Evolutionary conservation across 2,113 vertebrate genomes (phyloP).

Genomic region (Camelus bactrianus): DNA sequence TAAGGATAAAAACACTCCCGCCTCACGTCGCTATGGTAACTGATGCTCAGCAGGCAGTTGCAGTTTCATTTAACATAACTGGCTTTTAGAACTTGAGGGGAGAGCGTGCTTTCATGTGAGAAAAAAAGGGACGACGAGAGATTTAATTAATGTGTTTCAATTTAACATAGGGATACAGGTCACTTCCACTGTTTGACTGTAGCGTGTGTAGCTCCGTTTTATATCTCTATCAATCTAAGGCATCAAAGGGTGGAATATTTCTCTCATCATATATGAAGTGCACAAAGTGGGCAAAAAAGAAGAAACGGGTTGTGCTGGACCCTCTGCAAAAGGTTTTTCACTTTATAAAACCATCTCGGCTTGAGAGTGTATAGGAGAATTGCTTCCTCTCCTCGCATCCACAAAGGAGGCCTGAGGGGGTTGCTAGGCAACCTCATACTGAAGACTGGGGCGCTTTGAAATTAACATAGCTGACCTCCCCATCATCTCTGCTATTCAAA

Average conservation of each 20-base stretch:
- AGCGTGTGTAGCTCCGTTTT: slow-evolving; percentile 13
- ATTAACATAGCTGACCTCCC: slow-evolving; percentile 86
- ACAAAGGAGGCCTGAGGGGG: slow-evolving; percentile 85
- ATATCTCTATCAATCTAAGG: slow-evolving; percentile 51
- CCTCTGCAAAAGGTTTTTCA: slow-evolving; percentile 71
- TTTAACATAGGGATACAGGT: slow-evolving; percentile 63
- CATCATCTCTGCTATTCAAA: slow-evolving; percentile 83
- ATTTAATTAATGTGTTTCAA: slow-evolving; percentile 75
- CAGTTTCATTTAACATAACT: slow-evolving; percentile 82
- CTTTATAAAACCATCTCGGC: slow-evolving; percentile 77
- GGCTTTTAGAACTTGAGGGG: slow-evolving; percentile 76
- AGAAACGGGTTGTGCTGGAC: slow-evolving; percentile 55
- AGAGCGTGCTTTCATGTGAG: slow-evolving; percentile 71
- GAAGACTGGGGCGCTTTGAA: slow-evolving; percentile 86
- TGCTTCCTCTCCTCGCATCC: slow-evolving; percentile 80
- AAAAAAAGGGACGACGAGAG: slow-evolving; percentile 8
- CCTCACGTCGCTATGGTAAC: slow-evolving; percentile 83
- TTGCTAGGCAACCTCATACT: slow-evolving; percentile 89
- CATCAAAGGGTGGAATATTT: slow-evolving; percentile 64
- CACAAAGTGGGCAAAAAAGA: slow-evolving; percentile 55
- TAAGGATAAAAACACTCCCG: slow-evolving; percentile 73
- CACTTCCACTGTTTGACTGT: slow-evolving; percentile 53
- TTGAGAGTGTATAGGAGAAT: slow-evolving; percentile 84
- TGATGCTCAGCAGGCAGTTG: slow-evolving; percentile 81
- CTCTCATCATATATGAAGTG: slow-evolving; percentile 69